Conservation (phyloP, 2,797 vertebrate species). For the Pempheris klunzingeri region DNA sequence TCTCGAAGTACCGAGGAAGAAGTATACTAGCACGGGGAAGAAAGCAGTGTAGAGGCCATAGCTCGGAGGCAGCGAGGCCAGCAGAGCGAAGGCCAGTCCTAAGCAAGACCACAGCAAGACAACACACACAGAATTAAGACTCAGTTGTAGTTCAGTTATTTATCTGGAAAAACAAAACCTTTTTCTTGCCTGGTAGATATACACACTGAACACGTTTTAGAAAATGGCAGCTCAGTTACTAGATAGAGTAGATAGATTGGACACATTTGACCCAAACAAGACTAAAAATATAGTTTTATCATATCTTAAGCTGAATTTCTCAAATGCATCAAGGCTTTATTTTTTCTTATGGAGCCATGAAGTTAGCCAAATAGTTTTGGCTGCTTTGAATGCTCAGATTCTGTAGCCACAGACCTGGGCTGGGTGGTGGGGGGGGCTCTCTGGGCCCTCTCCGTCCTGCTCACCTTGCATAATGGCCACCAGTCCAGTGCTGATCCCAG, state of each 20-base stretch:
- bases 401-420: neutral
- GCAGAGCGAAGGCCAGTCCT: conserved; percentile 93
- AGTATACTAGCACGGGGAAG: conserved; percentile 91
- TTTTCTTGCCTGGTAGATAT: no score
- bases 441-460: neutral
- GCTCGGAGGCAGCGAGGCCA: conserved; percentile 88
- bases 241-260: neutral
- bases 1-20: conserved; percentile 94
- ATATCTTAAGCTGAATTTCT: neutral
- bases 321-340: neutral
- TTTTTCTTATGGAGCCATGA: neutral
- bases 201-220: no score
- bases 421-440: no score
- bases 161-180: neutral
- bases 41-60: conserved; percentile 94
- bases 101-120: conserved; percentile 2
- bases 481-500: conserved; percentile 93
- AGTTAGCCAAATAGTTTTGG: neutral
- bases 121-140: neutral
- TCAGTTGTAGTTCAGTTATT: no score
- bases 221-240: neutral
- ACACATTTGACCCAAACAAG: neutral
- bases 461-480: conserved; percentile 95
- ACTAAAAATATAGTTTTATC: neutral
- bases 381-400: neutral